Conservation (phyloP, 2,797 vertebrate genomes). For the Danio tinwini region DNA sequence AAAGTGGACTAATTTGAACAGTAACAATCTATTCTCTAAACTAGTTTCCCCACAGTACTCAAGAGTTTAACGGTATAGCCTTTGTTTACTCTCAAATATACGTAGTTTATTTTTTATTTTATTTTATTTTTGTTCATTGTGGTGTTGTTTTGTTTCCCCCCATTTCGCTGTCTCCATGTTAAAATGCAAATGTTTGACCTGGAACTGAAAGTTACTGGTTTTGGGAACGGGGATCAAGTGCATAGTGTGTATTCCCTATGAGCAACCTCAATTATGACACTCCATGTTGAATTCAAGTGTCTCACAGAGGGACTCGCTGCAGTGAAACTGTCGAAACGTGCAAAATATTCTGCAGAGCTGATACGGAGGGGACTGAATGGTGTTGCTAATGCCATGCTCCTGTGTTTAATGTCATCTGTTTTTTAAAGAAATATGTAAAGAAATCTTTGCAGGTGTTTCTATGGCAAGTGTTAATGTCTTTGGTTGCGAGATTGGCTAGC, state of each 20-base stretch:
- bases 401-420: slow-evolving; percentile 53
- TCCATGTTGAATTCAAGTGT: slow-evolving; percentile 56
- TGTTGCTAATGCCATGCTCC: slow-evolving; percentile 60
- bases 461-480: slow-evolving; percentile 67
- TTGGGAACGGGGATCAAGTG: slow-evolving; percentile 42
- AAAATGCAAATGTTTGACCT: slow-evolving; percentile 62
- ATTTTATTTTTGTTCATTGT: slow-evolving; percentile 71
- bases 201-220: slow-evolving; percentile 60
- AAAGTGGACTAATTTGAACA: slow-evolving; percentile 69
- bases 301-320: slow-evolving; percentile 48
- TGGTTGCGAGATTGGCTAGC: slow-evolving; percentile 66
- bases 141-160: slow-evolving; percentile 65
- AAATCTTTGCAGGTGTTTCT: slow-evolving; percentile 62
- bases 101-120: slow-evolving; percentile 47
- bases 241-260: slow-evolving; percentile 54
- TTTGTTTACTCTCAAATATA: slow-evolving; percentile 69
- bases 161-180: slow-evolving; percentile 50
- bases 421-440: slow-evolving; percentile 60
- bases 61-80: slow-evolving; percentile 71
- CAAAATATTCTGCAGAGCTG: slow-evolving; percentile 54
- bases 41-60: slow-evolving; percentile 70
- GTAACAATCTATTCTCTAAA: slow-evolving; percentile 68
- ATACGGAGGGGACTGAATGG: slow-evolving; percentile 56
- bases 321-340: slow-evolving; percentile 46
- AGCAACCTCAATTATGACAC: slow-evolving; percentile 59